Conservation (phyloP, 2,797 vertebrate genomes). For the Emys orbicularis region DNA sequence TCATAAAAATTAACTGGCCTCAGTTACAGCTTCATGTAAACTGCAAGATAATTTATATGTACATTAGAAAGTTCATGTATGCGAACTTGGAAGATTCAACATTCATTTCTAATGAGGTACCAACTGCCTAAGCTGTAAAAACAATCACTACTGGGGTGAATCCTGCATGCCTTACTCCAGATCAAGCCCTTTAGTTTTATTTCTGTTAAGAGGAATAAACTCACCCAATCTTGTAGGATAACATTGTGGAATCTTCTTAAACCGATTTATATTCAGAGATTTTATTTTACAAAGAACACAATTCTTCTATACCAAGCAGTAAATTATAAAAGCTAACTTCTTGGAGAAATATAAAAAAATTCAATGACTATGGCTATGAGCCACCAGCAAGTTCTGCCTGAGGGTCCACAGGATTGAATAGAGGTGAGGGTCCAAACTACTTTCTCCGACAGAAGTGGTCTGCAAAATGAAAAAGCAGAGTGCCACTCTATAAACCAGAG, state of each 20-base stretch:
- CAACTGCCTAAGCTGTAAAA: neutral
- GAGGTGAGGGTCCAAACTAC: neutral
- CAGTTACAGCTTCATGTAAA: neutral
- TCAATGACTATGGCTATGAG: neutral
- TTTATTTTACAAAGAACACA: neutral
- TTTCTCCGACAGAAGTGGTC: neutral
- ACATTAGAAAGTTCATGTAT: neutral
- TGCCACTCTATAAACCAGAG: neutral
- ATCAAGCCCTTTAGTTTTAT: neutral
- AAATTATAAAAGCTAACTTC: accelerated
- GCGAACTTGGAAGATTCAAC: neutral
- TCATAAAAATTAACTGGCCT: conserved; percentile 19
- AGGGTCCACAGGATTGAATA: neutral
- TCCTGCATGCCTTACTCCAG: neutral
- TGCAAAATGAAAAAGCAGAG: neutral
- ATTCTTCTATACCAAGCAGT: neutral
- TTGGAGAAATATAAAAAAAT: neutral
- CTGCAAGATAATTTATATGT: neutral
- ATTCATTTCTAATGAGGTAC: neutral
- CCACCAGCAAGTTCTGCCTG: neutral
- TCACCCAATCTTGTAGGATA: neutral
- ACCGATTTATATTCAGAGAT: neutral
- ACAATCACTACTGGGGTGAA: neutral
- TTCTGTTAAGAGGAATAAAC: neutral
- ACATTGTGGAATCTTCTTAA: neutral